Conservation (phyloP, 1,140 invertebrate species). For the Ceratina australensis region DNA sequence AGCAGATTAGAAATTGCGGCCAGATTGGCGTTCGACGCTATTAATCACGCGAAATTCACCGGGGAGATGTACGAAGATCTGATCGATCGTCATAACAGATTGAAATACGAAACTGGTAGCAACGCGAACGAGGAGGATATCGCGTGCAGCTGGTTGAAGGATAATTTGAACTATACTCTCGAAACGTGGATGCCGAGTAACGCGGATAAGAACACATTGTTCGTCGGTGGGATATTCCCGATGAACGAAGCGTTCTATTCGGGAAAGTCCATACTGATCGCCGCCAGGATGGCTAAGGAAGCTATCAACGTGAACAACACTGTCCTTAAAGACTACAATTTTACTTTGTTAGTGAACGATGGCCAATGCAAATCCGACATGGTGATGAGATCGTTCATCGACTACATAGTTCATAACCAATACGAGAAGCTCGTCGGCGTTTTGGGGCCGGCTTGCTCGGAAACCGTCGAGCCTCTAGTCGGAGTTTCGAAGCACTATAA, state of each 20-base stretch:
- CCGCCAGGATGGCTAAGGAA: constrained; percentile 83
- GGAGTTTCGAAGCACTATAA: constrained; percentile 89
- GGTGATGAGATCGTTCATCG: constrained; percentile 90
- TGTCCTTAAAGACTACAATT: constrained; percentile 83
- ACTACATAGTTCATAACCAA: constrained; percentile 82
- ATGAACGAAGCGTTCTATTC: constrained; percentile 81
- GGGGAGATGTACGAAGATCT: constrained; percentile 80
- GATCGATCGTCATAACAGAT: constrained; percentile 76
- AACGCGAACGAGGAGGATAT: constrained; percentile 75
- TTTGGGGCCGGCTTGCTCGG: constrained; percentile 91
- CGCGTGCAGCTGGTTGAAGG: constrained; percentile 86
- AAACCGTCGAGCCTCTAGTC: constrained; percentile 90
- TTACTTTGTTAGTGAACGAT: constrained; percentile 83
- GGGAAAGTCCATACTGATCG: constrained; percentile 83
- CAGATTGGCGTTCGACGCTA: constrained; percentile 79
- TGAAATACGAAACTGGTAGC: constrained; percentile 24
- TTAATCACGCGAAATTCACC: constrained; percentile 81
- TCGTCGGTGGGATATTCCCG: constrained; percentile 91
- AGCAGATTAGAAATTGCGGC: constrained; percentile 79
- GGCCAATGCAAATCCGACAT: constrained; percentile 87
- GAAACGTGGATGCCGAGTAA: constrained; percentile 80
- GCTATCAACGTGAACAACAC: constrained; percentile 84
- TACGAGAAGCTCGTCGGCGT: constrained; percentile 84
- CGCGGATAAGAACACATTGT: constrained; percentile 78
- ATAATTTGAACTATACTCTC: constrained; percentile 79